Base-by-base conservation (phyloP, 2,888 invertebrate genomes). In the Drosophila birchii region DNA sequence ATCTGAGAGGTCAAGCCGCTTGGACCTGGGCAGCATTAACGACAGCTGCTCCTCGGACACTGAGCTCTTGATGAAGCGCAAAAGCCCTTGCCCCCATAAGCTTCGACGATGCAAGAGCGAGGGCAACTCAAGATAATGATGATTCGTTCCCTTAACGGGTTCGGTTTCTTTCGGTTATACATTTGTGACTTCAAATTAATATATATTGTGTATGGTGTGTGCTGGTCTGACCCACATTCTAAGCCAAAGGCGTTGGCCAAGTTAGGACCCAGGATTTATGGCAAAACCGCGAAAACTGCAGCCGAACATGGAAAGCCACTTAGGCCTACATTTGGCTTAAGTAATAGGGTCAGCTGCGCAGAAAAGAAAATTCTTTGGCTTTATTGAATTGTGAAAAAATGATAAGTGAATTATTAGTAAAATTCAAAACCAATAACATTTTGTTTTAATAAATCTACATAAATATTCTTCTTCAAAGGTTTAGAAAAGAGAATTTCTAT, bases 291-390 rank as follows among this genome's bases (percentile, higher is more conserved):
- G 72, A 77, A 72, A 89, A 86, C 78, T 89, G 88, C 89, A 86
- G 75, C 70, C 85, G 72, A 87, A 86, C 86, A 86, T 89, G 86
- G 79, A 85, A 89, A 89, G 55, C 78, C 86, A 89, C 86, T 86
- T 89, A 78, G 76, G 49, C 63, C 71, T 55, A 62, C 44, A 20
- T 51, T 51, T 3, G 51, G 9, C 16, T 9, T 34, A 34, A 51
- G 20, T 51, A 51, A 51, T 16, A 51, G 51, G 51, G 51, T 51
- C 51, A 51, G 51, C 34, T 3, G 16, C 20, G 34, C 34, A 9
- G 14, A 14, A 34, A 51, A 12, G 8, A 32, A 49, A 49, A 32
- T 1, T 0, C 29, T 49, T 18, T 49, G 49, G 18, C n/a, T 34
- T 11, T 34, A 4, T 4, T 4, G 34, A 4, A 34, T 34, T 34